A percentile compares a stretch with the other conserved stretches of the same genome.
phyloP scores from a whole-genome alignment of 2,888 invertebrate species.

The Pachymerium ferrugineum region DNA sequence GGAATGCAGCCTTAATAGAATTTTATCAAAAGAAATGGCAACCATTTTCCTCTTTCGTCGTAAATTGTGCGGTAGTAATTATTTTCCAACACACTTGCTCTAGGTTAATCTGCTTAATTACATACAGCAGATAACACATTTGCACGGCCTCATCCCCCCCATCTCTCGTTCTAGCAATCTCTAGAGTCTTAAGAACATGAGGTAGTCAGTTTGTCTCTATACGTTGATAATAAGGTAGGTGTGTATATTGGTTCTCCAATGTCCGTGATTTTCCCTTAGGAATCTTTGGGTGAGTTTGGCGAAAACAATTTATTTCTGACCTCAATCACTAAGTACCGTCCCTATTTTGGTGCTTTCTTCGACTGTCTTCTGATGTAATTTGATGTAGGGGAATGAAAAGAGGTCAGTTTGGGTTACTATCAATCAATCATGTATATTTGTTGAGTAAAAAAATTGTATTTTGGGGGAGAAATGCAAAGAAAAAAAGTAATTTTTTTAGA shows the following conservation, averaged over 20 bases:
- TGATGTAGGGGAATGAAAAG: neutral
- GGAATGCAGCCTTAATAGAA: slow-evolving; percentile 4
- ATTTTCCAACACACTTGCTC: slow-evolving; percentile 8
- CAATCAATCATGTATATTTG: neutral
- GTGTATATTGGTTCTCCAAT: neutral
- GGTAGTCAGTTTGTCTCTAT: neutral
- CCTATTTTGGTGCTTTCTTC: neutral
- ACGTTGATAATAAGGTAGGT: neutral
- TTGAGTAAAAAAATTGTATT: too few species aligned
- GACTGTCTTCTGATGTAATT: neutral
- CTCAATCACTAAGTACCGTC: neutral
- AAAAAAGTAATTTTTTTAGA: too few species aligned
- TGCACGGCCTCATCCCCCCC: neutral
- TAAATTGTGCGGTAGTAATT: neutral
- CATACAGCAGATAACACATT: neutral
- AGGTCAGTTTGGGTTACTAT: neutral
- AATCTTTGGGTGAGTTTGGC: too few species aligned
- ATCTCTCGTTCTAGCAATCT: neutral
- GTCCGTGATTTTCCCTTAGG: neutral
- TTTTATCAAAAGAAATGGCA: neutral
- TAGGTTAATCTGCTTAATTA: slow-evolving; percentile 4
- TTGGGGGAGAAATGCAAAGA: too few species aligned
- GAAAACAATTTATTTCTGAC: too few species aligned
- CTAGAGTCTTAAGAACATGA: neutral
- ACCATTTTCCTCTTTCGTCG: neutral